phyloP scores from a whole-genome alignment of 2,113 vertebrate genomes.

The Rhinolophus ferrumequinum region DNA sequence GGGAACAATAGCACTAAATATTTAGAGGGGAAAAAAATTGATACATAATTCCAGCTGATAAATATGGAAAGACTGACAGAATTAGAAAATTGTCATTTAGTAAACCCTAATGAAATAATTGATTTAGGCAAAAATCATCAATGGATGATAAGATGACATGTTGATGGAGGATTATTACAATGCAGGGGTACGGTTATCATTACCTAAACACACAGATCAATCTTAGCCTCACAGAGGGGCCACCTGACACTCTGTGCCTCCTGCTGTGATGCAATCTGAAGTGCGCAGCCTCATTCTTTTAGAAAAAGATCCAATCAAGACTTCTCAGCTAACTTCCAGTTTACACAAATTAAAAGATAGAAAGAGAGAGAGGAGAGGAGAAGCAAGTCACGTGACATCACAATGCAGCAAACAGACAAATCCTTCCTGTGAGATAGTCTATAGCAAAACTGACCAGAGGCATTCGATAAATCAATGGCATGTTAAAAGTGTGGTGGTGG shows the following conservation, averaged over 20 bases:
- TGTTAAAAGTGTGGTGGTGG: background rate
- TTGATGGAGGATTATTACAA: background rate
- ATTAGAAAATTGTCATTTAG: background rate
- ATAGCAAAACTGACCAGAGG: background rate
- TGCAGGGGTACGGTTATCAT: background rate
- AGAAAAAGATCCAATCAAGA: background rate
- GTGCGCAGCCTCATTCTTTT: background rate
- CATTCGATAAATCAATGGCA: background rate
- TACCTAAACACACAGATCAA: background rate
- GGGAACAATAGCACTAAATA: background rate
- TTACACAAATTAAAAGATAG: background rate
- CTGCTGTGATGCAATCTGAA: background rate
- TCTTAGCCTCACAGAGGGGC: background rate
- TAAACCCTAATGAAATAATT: background rate
- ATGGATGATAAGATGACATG: background rate
- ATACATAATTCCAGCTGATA: background rate
- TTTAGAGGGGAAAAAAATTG: background rate
- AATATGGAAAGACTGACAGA: background rate
- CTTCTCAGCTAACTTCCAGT: background rate
- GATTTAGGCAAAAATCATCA: background rate
- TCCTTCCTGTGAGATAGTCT: background rate
- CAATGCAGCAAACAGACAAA: background rate
- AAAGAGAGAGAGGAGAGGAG: background rate
- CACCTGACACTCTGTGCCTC: background rate
- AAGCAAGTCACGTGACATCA: background rate